Conservation (phyloP, 2,113 vertebrate genomes). For the Thunnus maccoyii region DNA sequence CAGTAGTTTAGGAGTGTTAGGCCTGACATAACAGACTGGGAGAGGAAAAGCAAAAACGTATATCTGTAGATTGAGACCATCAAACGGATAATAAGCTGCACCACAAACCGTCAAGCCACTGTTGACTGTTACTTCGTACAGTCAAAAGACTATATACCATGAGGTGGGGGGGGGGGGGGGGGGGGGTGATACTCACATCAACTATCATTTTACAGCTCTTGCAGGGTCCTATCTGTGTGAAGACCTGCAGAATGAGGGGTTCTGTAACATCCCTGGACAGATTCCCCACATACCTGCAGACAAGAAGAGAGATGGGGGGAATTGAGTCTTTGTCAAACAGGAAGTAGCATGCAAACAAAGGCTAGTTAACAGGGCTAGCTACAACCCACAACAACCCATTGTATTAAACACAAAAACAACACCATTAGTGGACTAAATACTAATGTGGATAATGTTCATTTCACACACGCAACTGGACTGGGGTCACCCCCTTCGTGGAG, state of each 20-base stretch:
- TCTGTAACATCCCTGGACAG: constrained; percentile 98
- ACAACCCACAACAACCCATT: constrained; percentile 23
- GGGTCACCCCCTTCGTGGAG: not conserved
- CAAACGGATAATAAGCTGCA: not conserved
- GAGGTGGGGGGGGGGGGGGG: too few relatives aligned
- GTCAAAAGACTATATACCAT: not conserved
- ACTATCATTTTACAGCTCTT: constrained; percentile 99
- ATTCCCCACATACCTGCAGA: constrained; percentile 96
- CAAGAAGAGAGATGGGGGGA: constrained; percentile 39
- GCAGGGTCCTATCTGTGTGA: constrained; percentile 98
- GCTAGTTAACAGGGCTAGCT: constrained; percentile 73
- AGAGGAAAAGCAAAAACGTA: not conserved
- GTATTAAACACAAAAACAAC: not conserved
- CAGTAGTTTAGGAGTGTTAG: not conserved
- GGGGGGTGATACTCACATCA: constrained; percentile 89
- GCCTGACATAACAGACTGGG: not conserved
- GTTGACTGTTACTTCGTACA: not conserved
- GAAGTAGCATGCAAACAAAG: constrained; percentile 83
- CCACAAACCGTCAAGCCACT: not conserved
- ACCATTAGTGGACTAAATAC: not conserved
- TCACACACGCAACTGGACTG: not conserved
- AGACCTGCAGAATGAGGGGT: constrained; percentile 97
- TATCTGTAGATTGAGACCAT: not conserved
- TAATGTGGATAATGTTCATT: not conserved
- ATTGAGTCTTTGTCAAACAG: constrained; percentile 73